Base-by-base conservation (phyloP, 2,113 vertebrate genomes). In the Mixornis gularis region DNA sequence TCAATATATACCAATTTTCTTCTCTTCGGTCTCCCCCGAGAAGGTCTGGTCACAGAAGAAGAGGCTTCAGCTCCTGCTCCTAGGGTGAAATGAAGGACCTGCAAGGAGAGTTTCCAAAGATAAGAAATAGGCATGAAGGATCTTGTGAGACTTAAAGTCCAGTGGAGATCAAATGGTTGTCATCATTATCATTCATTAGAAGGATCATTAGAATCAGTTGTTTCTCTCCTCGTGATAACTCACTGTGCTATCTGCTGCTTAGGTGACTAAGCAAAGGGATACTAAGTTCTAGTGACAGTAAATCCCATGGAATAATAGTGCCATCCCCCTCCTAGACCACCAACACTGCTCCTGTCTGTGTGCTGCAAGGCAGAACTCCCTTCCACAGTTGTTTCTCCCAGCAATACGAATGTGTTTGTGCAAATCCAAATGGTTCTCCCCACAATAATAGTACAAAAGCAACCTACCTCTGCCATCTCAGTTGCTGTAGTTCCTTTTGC, bases 391-490 rank as follows among this genome's bases (percentile, higher is more conserved):
- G 17, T 66, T 92, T 76, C 34, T 78, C 4, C 55, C 49, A 44
- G 17, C 34, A 26, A 6, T 0, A 73, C n/a, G 21, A 60, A 26
- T 20, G 17, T 18, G 20, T 83, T 68, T 56, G 30, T 85, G 51
- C 44, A 84, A 91, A 84, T 32, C 32, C 55, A 58, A 24, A 26
- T 41, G 38, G 9, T 22, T 84, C 5, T 86, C 5, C 26, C 7
- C 25, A 17, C 0, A 0, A 4, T 51, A 40, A 27, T n/a, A 30
- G 27, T 30, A 52, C 27, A 65, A 63, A 79, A 85, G 48, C 30
- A 70, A 84, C 97, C 74, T 74, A 99, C 99, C 97, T 98, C 86
- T 70, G 97, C 97, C 96, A 99, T 99, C 96, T 99, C 98, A 22
- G 80, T 87, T 17, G 98, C 98, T 8, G 99, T 99, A 66, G 97